These are phyloP conservation scores for Gopherus flavomarginatus DNA, from an alignment of 2,113 vertebrate species.

Conservation along the genomic window DNA sequence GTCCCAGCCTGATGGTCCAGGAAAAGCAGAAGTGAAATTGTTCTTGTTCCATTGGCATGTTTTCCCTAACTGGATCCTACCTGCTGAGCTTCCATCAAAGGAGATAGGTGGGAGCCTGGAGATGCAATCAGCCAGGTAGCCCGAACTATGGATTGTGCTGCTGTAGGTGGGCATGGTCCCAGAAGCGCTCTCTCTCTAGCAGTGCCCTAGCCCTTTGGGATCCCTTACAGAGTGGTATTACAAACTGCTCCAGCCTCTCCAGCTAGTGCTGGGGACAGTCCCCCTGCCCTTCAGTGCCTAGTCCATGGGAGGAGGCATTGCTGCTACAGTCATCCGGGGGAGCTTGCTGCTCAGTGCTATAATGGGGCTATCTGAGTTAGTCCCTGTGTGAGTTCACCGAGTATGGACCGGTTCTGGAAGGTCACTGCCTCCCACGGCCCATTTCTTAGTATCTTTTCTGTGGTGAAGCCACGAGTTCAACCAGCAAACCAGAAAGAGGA, in stretches of 20 bases:
- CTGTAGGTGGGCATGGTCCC: not conserved
- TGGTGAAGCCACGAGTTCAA: not conserved
- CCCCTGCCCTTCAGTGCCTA: not conserved
- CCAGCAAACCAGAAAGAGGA: not conserved
- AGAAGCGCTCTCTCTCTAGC: not conserved
- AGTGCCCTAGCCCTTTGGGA: not conserved
- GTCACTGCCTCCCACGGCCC: not conserved
- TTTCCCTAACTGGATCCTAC: conserved; percentile 23
- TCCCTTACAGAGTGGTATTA: not conserved
- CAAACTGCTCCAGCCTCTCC: not conserved
- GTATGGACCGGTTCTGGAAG: not conserved
- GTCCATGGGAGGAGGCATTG: not conserved
- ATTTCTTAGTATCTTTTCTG: not conserved
- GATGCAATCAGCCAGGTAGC: not conserved
- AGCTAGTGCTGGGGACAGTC: not conserved
- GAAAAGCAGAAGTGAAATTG: not conserved
- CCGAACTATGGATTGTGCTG: not conserved
- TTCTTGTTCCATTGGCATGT: not conserved
- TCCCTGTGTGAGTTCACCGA: not conserved
- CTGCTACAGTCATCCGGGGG: not conserved
- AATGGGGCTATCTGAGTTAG: accelerated
- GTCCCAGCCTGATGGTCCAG: not conserved
- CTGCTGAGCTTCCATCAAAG: not conserved
- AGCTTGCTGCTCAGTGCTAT: not conserved
- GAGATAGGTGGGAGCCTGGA: not conserved